These are phyloP conservation scores for Lophura nycthemera DNA, from an alignment of 2,113 vertebrate genomes.

Conservation along the genomic window DNA sequence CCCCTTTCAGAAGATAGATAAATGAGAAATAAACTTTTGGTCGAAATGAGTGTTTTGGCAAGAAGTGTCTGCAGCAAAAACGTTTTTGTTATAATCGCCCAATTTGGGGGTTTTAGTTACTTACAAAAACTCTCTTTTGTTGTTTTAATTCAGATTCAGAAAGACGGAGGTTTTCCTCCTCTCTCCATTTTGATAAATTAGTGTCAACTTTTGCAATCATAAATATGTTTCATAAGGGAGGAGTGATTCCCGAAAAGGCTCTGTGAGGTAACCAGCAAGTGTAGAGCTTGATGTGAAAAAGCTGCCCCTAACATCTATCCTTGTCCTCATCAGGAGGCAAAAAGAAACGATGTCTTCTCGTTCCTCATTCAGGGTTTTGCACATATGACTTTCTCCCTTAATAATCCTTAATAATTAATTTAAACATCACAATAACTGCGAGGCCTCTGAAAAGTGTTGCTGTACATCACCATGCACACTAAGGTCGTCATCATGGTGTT, in stretches of 20 bases:
- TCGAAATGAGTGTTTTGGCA: neutral
- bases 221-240: neutral
- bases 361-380: neutral
- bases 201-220: neutral
- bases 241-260: neutral
- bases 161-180: neutral
- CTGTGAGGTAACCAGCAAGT: neutral
- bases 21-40: neutral
- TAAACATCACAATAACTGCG: neutral
- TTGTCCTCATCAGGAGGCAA: neutral
- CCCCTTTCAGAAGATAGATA: neutral
- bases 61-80: neutral
- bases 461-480: neutral
- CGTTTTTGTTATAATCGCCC: neutral
- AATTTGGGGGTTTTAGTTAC: neutral
- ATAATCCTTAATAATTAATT: neutral
- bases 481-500: neutral
- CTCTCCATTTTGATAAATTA: neutral
- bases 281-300: neutral
- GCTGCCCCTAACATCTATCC: neutral
- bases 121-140: neutral
- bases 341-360: neutral
- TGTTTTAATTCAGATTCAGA: neutral
- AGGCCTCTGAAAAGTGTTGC: neutral
- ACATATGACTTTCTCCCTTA: neutral